These are phyloP conservation scores for Acyrthosiphon pisum DNA, from an alignment of 1,140 invertebrate genomes.

Conservation along the genomic window DNA sequence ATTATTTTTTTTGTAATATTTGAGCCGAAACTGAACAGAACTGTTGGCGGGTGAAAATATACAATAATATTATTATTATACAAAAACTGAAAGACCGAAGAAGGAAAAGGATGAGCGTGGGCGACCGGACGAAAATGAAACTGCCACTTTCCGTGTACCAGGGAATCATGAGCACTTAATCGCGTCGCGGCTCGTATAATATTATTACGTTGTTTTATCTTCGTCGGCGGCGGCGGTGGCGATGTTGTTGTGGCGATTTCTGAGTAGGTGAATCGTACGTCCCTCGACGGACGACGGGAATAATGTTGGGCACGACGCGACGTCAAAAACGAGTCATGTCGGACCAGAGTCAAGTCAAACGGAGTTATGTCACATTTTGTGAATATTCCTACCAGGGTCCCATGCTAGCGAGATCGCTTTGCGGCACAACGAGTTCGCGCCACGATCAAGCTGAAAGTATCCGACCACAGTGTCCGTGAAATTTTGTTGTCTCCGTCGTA, in stretches of 20 bases:
- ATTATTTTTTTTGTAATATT: no score
- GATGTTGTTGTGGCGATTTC: no score
- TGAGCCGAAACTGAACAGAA: not conserved
- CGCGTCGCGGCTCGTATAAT: not conserved
- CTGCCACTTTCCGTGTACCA: slow-evolving; percentile 9
- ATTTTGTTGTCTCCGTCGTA: no score
- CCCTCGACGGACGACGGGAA: not conserved
- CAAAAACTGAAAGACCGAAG: not conserved
- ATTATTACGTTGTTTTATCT: no score
- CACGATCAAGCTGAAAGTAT: no score
- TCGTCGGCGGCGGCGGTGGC: no score
- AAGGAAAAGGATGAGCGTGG: slow-evolving; percentile 4
- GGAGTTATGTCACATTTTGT: slow-evolving; percentile 12
- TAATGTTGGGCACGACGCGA: no score
- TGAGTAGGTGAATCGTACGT: no score
- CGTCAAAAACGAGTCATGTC: not conserved
- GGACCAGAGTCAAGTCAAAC: not conserved
- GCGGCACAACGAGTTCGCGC: not conserved
- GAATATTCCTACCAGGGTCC: slow-evolving; percentile 5
- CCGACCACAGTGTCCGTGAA: no score
- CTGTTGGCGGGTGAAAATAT: not conserved
- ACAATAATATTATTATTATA: no score
- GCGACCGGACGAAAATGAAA: slow-evolving; percentile 32
- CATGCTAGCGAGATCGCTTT: not conserved
- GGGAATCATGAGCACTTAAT: not conserved